These are phyloP conservation scores for Macrostomum lignano DNA, from an alignment of 1,140 invertebrate species.

Conservation along the genomic window DNA sequence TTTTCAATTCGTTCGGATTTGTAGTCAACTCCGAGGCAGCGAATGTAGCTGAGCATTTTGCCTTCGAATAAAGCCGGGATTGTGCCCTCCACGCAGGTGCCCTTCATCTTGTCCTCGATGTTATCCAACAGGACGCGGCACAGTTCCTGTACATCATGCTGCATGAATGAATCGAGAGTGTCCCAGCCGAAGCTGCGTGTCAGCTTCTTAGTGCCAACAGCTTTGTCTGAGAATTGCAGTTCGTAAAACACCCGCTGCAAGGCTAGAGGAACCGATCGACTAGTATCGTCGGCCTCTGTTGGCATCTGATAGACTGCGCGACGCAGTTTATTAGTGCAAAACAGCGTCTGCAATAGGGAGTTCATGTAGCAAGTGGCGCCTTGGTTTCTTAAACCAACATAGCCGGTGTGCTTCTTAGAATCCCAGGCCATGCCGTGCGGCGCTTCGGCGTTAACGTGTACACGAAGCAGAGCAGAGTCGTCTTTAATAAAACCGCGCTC, in stretches of 20 bases:
- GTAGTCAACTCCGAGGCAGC: constrained; percentile 83
- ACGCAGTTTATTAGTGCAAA: constrained; percentile 38
- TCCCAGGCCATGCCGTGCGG: constrained; percentile 52
- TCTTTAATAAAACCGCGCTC: constrained; percentile 69
- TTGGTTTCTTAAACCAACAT: constrained; percentile 91
- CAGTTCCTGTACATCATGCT: constrained; percentile 72
- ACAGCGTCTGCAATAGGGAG: constrained; percentile 81
- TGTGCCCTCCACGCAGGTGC: constrained; percentile 73
- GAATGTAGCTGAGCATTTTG: constrained; percentile 92
- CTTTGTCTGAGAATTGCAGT: constrained; percentile 83
- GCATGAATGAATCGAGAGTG: constrained; percentile 97
- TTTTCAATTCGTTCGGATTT: constrained; percentile 75
- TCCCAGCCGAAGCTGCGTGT: constrained; percentile 96
- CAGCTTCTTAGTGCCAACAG: constrained; percentile 91
- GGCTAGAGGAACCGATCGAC: constrained; percentile 75
- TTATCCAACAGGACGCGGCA: constrained; percentile 57
- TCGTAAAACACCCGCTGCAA: constrained; percentile 93
- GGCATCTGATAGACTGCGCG: constrained; percentile 74
- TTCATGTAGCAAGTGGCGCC: constrained; percentile 99
- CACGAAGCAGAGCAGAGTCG: constrained; percentile 73
- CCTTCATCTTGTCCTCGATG: constrained; percentile 96
- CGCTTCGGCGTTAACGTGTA: constrained; percentile 74
- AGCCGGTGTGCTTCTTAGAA: constrained; percentile 95
- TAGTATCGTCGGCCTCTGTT: constrained; percentile 84
- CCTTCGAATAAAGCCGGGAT: constrained; percentile 91